Evolutionary conservation across 2,888 invertebrate genomes (phyloP), one percentile per base, ranked within the genome.

Genomic region (Lydus trimaculatus): DNA sequence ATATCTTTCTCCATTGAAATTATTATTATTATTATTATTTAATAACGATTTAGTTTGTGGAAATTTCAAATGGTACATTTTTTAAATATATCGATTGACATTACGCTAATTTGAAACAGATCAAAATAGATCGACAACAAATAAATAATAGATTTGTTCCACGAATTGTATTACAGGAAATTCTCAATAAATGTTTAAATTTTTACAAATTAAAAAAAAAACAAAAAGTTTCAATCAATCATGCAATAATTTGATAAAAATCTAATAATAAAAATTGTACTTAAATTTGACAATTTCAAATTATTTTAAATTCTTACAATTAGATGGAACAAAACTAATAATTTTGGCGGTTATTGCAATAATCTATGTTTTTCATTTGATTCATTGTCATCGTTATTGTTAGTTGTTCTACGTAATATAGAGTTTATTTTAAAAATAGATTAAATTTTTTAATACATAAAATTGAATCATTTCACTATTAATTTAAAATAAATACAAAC

Each of bases 111-210:
- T 43, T 43, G 17, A 43, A 43, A 33, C 33, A 6, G 33, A 33
- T 11, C 7, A 7, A 33, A 6, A 7, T 33, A 33, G 33, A 33
- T 33, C n/a, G 43, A n/a, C n/a, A 7, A 0, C 2, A 7, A 43
- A 17, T 43, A n/a, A 43, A 43, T 43, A 43, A 43, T 43, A 43
- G 43, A 17, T 43, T n/a, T 43, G n/a, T 43, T 43, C 43, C 43
- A 43, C 6, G 43, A n/a, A n/a, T n/a, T n/a, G n/a, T n/a, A n/a
- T n/a, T n/a, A n/a, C n/a, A n/a, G n/a, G n/a, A n/a, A n/a, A n/a
- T n/a, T n/a, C n/a, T n/a, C n/a, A n/a, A n/a, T n/a, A n/a, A n/a
- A n/a, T n/a, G n/a, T n/a, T n/a, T n/a, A n/a, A n/a, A n/a, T n/a
- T n/a, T n/a, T n/a, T n/a, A n/a, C n/a, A n/a, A n/a, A n/a, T n/a